Evolutionary conservation across 2,797 vertebrate species (phyloP), one percentile per base, ranked within the genome.

Genomic region (Novumbra hubbsi): DNA sequence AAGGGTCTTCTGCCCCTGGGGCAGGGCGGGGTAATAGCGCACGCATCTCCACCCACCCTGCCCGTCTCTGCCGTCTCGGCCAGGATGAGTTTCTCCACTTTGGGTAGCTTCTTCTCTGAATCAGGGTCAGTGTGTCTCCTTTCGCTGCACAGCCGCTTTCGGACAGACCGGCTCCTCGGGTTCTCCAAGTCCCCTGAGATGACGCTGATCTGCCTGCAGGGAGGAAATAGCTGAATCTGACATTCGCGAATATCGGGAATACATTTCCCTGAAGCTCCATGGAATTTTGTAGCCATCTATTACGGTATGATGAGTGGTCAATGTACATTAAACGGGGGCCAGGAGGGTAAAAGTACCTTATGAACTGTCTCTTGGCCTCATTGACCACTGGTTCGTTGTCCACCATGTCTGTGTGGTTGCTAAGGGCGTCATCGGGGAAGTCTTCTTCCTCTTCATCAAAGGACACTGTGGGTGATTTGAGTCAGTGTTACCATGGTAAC

Each of bases 351-450:
- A 48, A 6, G 4, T 85, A 99, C 97, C 97, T 96, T 52, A 97
- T 94, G 68, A 99, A 97, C 32, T 94, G 95, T 77, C 95, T 97
- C 85, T 92, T 96, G 9, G 94, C 93, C 83, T 97, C 95, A 0
- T 95, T 95, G 0, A 94, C 87, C 48, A 93, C 88, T 0, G 96
- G 96, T 73, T 98, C 96, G 0, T 82, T 95, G 69, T 97, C 96
- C 0, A 92, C 94, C 89, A 98, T 92, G 83, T 96, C 96, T 0
- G 91, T 92, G 89, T 97, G 95, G 88, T 93, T 96, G 88, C 97
- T 98, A 38, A 98, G 94, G 0, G 95, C 92, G 30, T 98, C 97
- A 0, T 98, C 96, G 0, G 94, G 92, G 79, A 96, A 93, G 60
- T 94, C 17, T 38, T 92, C 90, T 0, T 95, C 95, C 0, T 97